Evolutionary conservation across 2,888 invertebrate genomes (phyloP).

Genomic region (Philhelius pedissequus): DNA sequence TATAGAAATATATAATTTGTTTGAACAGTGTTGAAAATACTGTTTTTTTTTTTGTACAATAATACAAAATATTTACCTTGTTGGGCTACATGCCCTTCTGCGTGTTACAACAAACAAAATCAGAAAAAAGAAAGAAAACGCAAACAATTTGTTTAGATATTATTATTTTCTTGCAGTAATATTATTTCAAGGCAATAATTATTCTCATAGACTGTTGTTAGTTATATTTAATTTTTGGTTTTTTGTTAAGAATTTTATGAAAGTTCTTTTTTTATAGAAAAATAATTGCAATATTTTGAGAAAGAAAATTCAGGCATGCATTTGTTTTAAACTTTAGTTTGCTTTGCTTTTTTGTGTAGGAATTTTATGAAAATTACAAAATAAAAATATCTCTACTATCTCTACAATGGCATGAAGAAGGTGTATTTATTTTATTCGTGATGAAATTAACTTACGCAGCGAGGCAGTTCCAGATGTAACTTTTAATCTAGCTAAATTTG

Average conservation of each 20-base stretch:
- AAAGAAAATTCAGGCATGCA: constrained; percentile 18
- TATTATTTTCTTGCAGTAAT: constrained; percentile 55
- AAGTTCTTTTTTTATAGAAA: too few species aligned
- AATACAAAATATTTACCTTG: constrained; percentile 80
- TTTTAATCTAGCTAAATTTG: constrained; percentile 88
- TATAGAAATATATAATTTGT: too few species aligned
- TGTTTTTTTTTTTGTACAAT: background rate
- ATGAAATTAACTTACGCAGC: constrained; percentile 83
- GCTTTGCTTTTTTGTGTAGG: constrained; percentile 1
- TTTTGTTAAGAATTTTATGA: background rate
- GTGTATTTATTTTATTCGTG: background rate
- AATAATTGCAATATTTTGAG: constrained; percentile 9
- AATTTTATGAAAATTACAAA: background rate
- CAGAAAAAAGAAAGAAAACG: constrained; percentile 69
- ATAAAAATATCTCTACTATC: background rate
- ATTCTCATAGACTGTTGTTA: constrained; percentile 9
- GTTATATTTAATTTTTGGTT: background rate
- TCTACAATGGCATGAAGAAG: constrained; percentile 13
- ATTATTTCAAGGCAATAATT: constrained; percentile 54
- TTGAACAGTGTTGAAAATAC: constrained; percentile 2
- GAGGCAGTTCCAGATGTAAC: constrained; percentile 83
- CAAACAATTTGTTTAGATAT: constrained; percentile 60
- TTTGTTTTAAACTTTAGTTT: constrained; percentile 7
- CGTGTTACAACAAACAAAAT: constrained; percentile 69
- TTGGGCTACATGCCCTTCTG: constrained; percentile 84